Base-by-base conservation (phyloP, 1,140 invertebrate genomes). In the Calliopsis andreniformis region DNA sequence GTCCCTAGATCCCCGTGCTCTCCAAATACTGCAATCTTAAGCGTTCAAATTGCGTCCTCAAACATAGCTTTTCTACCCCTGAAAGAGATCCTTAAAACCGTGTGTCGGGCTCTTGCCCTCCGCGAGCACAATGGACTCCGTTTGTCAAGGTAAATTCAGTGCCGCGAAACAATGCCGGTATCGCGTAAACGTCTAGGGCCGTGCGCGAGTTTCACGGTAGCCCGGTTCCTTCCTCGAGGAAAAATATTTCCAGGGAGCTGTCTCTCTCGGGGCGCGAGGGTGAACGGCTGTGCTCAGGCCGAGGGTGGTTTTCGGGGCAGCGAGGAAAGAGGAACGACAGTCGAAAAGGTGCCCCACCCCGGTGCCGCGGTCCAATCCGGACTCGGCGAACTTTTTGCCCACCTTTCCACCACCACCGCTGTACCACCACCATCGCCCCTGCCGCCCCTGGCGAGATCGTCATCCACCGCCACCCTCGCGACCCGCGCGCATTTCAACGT, bases 341-440 rank as follows among this genome's bases (percentile, higher is more conserved):
- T 87, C 83, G 85, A 88, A 84, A 86, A 84, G 82, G 82, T 82
- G 51, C 86, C 88, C 88, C 89, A 88, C 88, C 80, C 85, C 78
- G 84, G 82, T 58, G 47, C 70, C 70, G 83, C 80, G 84, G 85
- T 83, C 91, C 91, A 92, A 91, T 91, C 86, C 81, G 79, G 72
- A 82, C 72, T 83, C 79, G 83, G 58, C 78, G 84, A 71, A 90
- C 73, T 91, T 91, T 92, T 92, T 91, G 86, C 87, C 84, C 78
- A 79, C 79, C 82, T 85, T 80, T 77, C 64, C 63, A 87, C 81
- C 85, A 80, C 87, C 85, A 67, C 49, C 61, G 51, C 59, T 42
- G 67, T 66, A 64, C 64, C 43, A 49, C 66, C 39, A 64, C 72
- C 45, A 61, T 55, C 23, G 58, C 43, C 61, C 30, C 28, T 32